Evolutionary conservation across 2,797 vertebrate genomes (phyloP).

Genomic region (Morelia viridis): DNA sequence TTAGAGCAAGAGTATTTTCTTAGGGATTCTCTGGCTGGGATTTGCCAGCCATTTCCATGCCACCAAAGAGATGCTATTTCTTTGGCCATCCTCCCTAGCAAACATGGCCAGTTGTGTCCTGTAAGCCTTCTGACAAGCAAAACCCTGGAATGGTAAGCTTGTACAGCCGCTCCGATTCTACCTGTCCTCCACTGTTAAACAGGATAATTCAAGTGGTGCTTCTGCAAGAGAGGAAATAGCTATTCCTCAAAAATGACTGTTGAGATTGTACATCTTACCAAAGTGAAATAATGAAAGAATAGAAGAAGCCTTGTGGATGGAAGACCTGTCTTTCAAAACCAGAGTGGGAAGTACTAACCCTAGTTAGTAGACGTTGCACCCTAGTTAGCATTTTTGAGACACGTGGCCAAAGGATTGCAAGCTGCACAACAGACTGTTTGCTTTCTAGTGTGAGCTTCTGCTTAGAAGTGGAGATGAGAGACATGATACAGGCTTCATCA

Average conservation of each 20-base stretch:
- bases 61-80: neutral
- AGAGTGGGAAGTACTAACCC: neutral
- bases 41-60: conserved; percentile 8
- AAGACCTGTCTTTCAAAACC: neutral
- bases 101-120: neutral
- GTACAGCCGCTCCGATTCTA: neutral
- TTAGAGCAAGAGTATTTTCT: neutral
- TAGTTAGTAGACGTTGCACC: neutral
- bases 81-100: neutral
- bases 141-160: neutral
- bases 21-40: conserved; percentile 11
- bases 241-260: neutral
- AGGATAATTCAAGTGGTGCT: neutral
- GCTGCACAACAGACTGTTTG: neutral
- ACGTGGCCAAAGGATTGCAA: neutral
- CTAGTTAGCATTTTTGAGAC: neutral
- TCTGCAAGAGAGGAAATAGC: neutral
- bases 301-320: neutral
- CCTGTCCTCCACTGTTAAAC: neutral
- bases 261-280: neutral
- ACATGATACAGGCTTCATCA: neutral
- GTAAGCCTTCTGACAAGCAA: neutral
- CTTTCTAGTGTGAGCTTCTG: neutral
- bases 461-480: neutral
- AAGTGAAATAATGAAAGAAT: neutral